Evolutionary conservation across 2,113 vertebrate genomes (phyloP).

Genomic region (Passer montanus): DNA sequence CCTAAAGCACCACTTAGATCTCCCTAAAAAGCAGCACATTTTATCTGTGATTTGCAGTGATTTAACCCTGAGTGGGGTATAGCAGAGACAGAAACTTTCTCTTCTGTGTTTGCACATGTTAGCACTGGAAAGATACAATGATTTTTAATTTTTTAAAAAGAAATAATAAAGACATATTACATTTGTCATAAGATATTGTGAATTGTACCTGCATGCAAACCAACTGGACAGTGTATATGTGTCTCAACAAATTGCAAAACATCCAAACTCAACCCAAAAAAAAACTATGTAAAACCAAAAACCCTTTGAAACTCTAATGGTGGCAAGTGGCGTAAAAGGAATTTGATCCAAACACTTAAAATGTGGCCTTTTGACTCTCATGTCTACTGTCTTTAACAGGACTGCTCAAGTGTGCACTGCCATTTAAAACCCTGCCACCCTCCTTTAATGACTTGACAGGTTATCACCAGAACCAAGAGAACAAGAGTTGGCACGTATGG

Average conservation of each 20-base stretch:
- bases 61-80: neutral
- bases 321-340: neutral
- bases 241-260: neutral
- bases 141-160: too few species aligned
- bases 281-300: neutral
- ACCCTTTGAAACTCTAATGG: neutral
- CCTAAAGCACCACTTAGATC: constrained; percentile 10
- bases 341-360: neutral
- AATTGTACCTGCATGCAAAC: neutral
- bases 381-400: neutral
- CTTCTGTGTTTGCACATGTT: neutral
- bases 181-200: neutral
- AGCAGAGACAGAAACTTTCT: neutral
- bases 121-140: neutral
- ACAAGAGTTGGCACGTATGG: rapidly evolving
- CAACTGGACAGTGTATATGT: neutral
- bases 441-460: neutral
- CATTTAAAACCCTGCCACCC: neutral
- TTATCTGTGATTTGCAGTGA: neutral
- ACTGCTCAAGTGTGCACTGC: neutral
- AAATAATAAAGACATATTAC: neutral
- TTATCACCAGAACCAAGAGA: neutral
- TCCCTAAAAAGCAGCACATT: neutral
- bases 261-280: neutral
- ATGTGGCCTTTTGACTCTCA: neutral